A percentile compares a stretch with the other conserved stretches of the same genome.
These are phyloP conservation scores for Nomada flava DNA, from an alignment of 2,888 invertebrate species.

Conservation along the genomic window DNA sequence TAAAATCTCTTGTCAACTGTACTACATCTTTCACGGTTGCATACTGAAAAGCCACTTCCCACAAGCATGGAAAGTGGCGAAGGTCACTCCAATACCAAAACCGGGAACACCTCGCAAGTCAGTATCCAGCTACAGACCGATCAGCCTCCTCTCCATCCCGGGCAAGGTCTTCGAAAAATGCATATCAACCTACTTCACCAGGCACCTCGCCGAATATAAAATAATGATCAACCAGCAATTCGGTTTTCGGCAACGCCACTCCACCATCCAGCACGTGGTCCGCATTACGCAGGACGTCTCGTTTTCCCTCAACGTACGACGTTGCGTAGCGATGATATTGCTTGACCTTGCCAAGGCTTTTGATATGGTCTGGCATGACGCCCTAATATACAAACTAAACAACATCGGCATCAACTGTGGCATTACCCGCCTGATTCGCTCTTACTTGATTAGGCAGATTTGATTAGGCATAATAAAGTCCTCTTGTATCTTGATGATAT, in stretches of 20 bases:
- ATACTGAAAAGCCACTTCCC: background rate
- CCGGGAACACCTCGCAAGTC: background rate
- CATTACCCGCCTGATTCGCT: background rate
- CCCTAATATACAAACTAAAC: background rate
- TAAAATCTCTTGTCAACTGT: background rate
- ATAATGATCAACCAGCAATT: background rate
- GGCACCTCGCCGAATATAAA: background rate
- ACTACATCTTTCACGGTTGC: background rate
- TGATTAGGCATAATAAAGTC: no score
- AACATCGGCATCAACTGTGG: background rate
- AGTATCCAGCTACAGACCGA: background rate
- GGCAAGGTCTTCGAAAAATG: background rate
- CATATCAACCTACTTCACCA: background rate
- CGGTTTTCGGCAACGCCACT: background rate
- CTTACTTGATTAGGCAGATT: background rate
- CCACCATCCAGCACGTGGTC: background rate
- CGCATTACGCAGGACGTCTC: background rate
- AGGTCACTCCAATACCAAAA: background rate
- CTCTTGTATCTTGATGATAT: no score
- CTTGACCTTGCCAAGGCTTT: slow-evolving; percentile 6
- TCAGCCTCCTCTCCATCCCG: background rate
- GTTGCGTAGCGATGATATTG: background rate
- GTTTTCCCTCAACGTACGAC: background rate
- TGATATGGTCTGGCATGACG: background rate
- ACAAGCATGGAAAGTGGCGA: background rate